phyloP scores from a whole-genome alignment of 1,140 invertebrate genomes.

The Myzus persicae region DNA sequence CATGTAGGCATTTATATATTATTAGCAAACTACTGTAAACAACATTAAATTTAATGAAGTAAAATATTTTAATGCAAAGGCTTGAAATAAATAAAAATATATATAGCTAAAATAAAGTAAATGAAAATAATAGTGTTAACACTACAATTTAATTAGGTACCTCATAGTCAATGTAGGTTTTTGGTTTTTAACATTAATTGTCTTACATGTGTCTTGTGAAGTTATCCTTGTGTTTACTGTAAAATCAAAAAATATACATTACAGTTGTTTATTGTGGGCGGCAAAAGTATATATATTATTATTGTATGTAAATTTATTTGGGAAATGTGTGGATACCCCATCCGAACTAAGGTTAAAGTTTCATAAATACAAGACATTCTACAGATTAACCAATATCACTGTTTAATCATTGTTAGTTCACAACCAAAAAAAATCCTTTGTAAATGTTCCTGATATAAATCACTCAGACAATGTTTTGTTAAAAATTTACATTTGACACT shows the following conservation, averaged over 20 bases:
- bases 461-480: not conserved
- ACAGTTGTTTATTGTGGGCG: not conserved
- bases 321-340: not conserved
- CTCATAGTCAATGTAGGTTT: slow-evolving; percentile 51
- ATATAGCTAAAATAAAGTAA: not conserved
- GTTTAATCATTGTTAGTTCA: not conserved
- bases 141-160: slow-evolving; percentile 36
- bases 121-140: slow-evolving; percentile 27
- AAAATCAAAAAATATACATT: slow-evolving; percentile 51
- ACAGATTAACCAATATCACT: not conserved
- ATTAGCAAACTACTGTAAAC: not conserved
- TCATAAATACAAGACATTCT: not conserved
- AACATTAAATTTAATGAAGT: not conserved
- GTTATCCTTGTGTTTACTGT: slow-evolving; percentile 55
- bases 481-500: not conserved
- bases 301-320: not conserved
- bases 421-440: not conserved
- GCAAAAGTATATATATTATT: not conserved
- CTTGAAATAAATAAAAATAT: not conserved
- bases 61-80: not conserved
- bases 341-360: not conserved
- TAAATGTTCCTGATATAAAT: not conserved
- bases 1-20: not conserved
- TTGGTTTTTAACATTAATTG: slow-evolving; percentile 47
- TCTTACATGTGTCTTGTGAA: slow-evolving; percentile 39